Conservation (phyloP, 2,888 invertebrate species). For the Cloeon dipterum region DNA sequence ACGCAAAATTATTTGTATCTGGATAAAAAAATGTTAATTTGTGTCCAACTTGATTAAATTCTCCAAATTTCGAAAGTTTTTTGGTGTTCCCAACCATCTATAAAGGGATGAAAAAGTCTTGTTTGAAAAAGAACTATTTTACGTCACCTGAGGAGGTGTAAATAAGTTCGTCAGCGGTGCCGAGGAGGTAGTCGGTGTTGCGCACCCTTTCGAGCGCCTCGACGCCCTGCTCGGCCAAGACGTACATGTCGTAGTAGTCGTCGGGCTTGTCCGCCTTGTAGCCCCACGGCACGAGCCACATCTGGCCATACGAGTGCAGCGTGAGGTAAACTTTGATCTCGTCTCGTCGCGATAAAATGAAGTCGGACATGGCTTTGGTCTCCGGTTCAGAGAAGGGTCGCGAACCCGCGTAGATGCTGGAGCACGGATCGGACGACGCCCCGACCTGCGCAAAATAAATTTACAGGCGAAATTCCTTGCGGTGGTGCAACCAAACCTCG, state of each 20-base stretch:
- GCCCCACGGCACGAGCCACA: conserved; percentile 16
- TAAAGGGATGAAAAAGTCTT: no score
- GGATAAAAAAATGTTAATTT: no score
- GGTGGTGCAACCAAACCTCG: conserved; percentile 9
- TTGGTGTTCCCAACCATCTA: no score
- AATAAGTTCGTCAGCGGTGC: conserved; percentile 15
- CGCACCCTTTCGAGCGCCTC: conserved; percentile 13
- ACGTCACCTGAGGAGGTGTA: conserved; percentile 13
- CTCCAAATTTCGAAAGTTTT: no score
- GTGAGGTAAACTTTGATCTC: conserved; percentile 18
- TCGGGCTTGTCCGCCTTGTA: conserved; percentile 12
- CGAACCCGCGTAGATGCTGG: conserved; percentile 18
- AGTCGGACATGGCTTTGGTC: conserved; percentile 15
- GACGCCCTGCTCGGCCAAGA: conserved; percentile 13
- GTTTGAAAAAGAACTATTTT: no score
- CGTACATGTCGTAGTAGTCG: conserved; percentile 14
- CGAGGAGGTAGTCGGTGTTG: conserved; percentile 16
- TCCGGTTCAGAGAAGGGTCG: conserved; percentile 21
- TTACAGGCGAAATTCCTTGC: no score
- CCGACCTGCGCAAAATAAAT: conserved; percentile 15
- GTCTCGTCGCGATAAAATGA: conserved; percentile 12
- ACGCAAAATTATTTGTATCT: no score
- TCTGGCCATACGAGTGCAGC: conserved; percentile 22
- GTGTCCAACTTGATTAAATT: no score
- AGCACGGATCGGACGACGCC: conserved; percentile 17